Base-by-base conservation (phyloP, 2,888 invertebrate genomes). In the Drosophila setosimentum region DNA sequence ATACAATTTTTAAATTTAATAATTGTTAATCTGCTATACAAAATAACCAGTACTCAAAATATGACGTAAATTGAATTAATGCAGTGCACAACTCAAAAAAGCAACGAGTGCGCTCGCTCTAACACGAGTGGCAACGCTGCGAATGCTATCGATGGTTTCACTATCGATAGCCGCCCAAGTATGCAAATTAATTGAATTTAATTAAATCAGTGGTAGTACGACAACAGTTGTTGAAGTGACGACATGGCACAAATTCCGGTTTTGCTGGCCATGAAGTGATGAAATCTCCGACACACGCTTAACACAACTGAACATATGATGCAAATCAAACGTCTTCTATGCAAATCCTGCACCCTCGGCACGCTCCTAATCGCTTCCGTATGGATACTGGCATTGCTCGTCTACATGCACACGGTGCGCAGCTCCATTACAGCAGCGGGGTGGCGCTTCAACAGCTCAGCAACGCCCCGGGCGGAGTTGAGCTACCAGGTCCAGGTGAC, bases 271-370 rank as follows among this genome's bases (percentile, higher is more conserved):
- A 73, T 72, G 71, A 53, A 76, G 68, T 76, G 71, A 62, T 70
- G 72, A 83, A 70, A 80, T 64, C 40, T 58, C 13, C 27, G 5
- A 2, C 48, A 27, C 32, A 55, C 42, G 10, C 10, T n/a, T 40
- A 72, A 24, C 62, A 45, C 40, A 49, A 49, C 57, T 37, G 7
- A 51, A 64, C 69, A 60, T 57, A 87, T 88, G 84, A 91, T 91
- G 88, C 91, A 91, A 81, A 77, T 91, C 7, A 91, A 89, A 77
- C 83, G 91, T 13, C 78, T 88, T 29, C 75, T 91, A 48, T 90
- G 88, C 75, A 91, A 91, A 79, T 82, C 83, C 35, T 90, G 90
- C 67, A 81, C 82, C 18, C 51, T 82, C 63, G 80, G 87, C 75
- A 76, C 82, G 6, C 70, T 82, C 16, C 13, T 89, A 40, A 68